Evolutionary conservation across 2,888 invertebrate species (phyloP).

Genomic region (Biston betularia): DNA sequence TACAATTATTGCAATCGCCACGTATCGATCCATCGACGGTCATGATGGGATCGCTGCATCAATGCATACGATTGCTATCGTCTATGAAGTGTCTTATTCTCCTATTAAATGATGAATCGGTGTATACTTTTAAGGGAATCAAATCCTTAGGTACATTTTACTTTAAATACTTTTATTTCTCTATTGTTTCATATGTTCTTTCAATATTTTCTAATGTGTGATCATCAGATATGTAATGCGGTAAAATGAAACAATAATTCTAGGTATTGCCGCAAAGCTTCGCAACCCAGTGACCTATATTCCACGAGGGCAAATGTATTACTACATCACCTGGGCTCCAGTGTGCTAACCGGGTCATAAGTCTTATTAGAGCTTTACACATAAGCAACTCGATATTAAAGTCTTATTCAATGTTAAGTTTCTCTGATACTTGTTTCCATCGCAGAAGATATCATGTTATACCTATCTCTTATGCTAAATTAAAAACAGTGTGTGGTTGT

Average conservation of each 20-base stretch:
- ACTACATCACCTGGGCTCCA: slow-evolving; percentile 42
- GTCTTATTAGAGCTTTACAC: slow-evolving; percentile 13
- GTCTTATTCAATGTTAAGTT: neutral
- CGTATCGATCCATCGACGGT: slow-evolving; percentile 38
- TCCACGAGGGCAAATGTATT: slow-evolving; percentile 43
- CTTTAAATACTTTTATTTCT: neutral
- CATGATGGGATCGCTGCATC: slow-evolving; percentile 44
- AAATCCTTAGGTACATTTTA: neutral
- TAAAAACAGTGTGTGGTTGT: neutral
- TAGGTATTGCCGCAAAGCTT: slow-evolving; percentile 39
- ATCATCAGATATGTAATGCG: slow-evolving; percentile 7
- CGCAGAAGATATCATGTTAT: slow-evolving; percentile 1
- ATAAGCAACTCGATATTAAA: neutral
- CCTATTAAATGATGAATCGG: neutral
- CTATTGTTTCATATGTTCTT: neutral
- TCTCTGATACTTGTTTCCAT: neutral
- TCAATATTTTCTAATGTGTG: neutral
- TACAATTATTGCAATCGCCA: slow-evolving; percentile 31
- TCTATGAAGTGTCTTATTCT: neutral
- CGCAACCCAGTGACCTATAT: slow-evolving; percentile 59
- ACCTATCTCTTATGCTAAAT: slow-evolving; percentile 10
- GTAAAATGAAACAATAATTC: slow-evolving; percentile 12
- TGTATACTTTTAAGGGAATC: neutral
- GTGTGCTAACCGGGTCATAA: slow-evolving; percentile 23
- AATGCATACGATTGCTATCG: neutral